A percentile compares a stretch with the other conserved stretches of the same genome.
phyloP scores from a whole-genome alignment of 2,888 invertebrate genomes.

The Caenorhabditis becei region DNA sequence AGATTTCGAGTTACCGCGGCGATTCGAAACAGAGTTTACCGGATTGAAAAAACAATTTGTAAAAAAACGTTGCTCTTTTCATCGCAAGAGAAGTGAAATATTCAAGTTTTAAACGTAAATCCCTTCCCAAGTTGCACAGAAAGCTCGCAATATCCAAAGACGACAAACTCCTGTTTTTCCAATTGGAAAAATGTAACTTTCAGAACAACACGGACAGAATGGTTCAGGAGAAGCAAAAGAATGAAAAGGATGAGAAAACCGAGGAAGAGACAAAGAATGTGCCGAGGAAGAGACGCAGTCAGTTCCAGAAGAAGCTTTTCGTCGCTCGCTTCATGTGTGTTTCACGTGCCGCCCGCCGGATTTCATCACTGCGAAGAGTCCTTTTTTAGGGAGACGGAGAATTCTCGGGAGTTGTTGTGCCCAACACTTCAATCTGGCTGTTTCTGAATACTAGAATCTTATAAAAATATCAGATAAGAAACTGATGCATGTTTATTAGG shows the following conservation, averaged over 20 bases:
- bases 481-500: too few relatives aligned
- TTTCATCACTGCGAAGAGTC: constrained; percentile 7
- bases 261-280: constrained; percentile 22
- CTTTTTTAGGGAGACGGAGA: neutral
- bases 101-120: too few relatives aligned
- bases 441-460: too few relatives aligned
- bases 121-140: too few relatives aligned
- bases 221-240: neutral
- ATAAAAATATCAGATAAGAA: too few relatives aligned
- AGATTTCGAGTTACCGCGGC: neutral
- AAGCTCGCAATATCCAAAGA: neutral
- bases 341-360: constrained; percentile 13
- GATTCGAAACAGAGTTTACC: neutral
- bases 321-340: constrained; percentile 6
- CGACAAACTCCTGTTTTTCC: neutral
- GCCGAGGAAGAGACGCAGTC: constrained; percentile 11
- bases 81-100: too few relatives aligned
- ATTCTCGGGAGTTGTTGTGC: too few relatives aligned
- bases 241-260: neutral
- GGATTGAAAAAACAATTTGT: too few relatives aligned
- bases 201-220: neutral
- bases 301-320: constrained; percentile 16
- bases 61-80: too few relatives aligned
- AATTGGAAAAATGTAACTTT: neutral
- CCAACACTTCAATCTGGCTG: too few relatives aligned